Evolutionary conservation across 2,888 invertebrate genomes (phyloP), one percentile per base, ranked within the genome.

Genomic region (Drosophila dives): DNA sequence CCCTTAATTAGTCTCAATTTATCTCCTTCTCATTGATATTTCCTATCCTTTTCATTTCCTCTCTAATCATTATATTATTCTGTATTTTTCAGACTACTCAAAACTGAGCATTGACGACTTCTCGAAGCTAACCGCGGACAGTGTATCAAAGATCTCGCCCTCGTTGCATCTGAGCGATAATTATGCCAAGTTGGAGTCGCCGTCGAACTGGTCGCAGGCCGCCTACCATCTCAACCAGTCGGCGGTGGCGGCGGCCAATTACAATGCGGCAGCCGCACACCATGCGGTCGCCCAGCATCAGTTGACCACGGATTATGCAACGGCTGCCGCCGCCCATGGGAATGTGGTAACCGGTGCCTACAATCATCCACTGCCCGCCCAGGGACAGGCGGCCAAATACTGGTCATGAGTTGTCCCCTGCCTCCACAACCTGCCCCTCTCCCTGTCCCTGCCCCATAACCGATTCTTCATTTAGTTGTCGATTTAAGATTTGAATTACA

Each of bases 21-120:
- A n/a, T 17, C 17, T 10, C 5, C 51, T 12, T 11, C 36, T 3
- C 23, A 20, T 23, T 20, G 2, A 20, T 20, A 33, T 5, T 33
- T 15, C 3, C 34, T 7, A 15, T 8, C 17, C 6, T 23, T 7
- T 12, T 36, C 7, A 23, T n/a, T 15, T 33, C 15, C 15, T 10
- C 12, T 23, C 38, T 55, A 23, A 34, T 11, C 10, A 3, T 54
- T n/a, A 7, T 1, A 8, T n/a, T 33, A 6, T 20, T 38, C 15
- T 3, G 7, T 6, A 2, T 7, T 7, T 62, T 69, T 20, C 55
- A 93, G 95, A 95, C 85, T 94, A 95, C 38, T 94, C 95, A 20
- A 95, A 95, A 77, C 90, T 93, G 53, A 87, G 91, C 40, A 93
- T 93, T 48, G 93, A 93, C 72, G 92, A 94, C 49, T 93, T 94